These are phyloP conservation scores for Himalopsyche japonica DNA, from an alignment of 2,888 invertebrate genomes.

Conservation along the genomic window DNA sequence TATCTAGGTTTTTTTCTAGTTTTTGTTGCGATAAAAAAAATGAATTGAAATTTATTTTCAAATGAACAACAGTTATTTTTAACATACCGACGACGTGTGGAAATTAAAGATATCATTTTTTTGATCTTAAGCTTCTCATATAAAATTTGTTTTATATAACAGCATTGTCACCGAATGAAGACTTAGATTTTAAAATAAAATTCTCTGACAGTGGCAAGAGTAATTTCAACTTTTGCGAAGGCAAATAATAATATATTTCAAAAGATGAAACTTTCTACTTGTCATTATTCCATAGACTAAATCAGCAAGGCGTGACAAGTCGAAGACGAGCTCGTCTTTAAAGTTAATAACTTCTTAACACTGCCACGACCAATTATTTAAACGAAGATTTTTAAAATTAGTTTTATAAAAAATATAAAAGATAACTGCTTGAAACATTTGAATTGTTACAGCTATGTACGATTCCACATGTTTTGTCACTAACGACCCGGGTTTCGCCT, in stretches of 20 bases:
- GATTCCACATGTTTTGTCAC: no score
- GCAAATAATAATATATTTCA: neutral
- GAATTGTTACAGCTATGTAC: no score
- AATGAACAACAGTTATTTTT: neutral
- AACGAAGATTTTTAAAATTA: neutral
- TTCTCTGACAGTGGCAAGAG: neutral
- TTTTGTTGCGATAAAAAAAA: no score
- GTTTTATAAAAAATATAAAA: no score
- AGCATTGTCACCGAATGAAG: neutral
- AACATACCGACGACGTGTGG: neutral
- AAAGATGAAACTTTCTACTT: neutral
- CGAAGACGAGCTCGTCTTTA: neutral
- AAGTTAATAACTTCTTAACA: neutral
- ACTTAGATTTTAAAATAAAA: neutral
- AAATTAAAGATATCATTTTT: no score
- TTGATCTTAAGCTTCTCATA: neutral
- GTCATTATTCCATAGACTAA: neutral
- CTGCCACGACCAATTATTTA: neutral
- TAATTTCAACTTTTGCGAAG: neutral
- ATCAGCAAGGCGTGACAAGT: neutral
- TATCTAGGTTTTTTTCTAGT: no score
- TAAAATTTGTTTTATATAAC: neutral
- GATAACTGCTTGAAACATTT: no score
- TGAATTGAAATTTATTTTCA: no score
- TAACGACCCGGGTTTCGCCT: no score